phyloP scores from a whole-genome alignment of 2,797 vertebrate species.

The Scyliorhinus canicula region DNA sequence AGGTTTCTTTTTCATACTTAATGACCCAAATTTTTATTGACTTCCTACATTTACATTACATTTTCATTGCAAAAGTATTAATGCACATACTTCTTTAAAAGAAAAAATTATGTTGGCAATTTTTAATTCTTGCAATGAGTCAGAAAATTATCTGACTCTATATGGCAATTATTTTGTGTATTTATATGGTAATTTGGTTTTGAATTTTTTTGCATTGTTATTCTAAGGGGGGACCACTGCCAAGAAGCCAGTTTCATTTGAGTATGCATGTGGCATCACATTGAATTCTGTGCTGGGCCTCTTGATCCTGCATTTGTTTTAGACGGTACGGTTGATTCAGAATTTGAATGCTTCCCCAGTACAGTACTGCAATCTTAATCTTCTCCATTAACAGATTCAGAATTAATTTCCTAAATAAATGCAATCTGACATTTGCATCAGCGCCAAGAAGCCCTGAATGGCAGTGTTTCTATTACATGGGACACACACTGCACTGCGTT shows the following conservation, averaged over 20 bases:
- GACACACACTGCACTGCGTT: neutral
- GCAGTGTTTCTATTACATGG: neutral
- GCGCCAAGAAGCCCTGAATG: neutral
- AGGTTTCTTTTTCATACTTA: neutral
- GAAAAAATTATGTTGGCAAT: slow-evolving; percentile 1
- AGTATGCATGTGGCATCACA: neutral
- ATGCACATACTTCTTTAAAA: neutral
- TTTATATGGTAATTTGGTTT: neutral
- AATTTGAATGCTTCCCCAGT: neutral
- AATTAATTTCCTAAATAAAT: neutral
- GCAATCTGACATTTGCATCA: neutral
- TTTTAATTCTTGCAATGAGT: neutral
- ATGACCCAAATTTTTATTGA: neutral
- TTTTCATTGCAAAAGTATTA: neutral
- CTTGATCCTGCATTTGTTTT: neutral
- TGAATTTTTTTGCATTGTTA: neutral
- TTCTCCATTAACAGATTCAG: neutral
- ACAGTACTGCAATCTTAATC: neutral
- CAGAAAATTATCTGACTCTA: neutral
- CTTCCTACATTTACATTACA: neutral
- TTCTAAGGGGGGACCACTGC: neutral
- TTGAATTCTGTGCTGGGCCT: neutral
- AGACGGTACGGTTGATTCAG: neutral
- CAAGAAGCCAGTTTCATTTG: neutral
- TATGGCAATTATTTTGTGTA: neutral